A percentile compares a stretch with the other conserved stretches of the same genome.
Evolutionary conservation across 2,113 vertebrate genomes (phyloP).

Genomic region (Macquaria australasica): DNA sequence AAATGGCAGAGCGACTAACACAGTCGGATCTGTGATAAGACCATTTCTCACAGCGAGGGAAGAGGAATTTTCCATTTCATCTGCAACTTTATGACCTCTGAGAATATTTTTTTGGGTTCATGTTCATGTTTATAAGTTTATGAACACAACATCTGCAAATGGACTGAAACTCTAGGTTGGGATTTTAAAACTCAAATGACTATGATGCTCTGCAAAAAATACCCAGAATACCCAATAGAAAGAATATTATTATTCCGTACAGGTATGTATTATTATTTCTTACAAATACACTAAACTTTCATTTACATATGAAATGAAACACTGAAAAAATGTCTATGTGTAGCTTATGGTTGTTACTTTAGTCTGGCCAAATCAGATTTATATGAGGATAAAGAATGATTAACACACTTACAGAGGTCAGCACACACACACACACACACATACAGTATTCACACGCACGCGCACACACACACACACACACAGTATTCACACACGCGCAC

Average conservation of each 20-base stretch:
- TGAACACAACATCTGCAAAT: neutral
- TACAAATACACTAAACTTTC: neutral
- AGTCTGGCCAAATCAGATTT: neutral
- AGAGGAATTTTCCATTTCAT: conserved; percentile 46
- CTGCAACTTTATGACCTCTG: neutral
- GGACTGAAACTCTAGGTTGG: neutral
- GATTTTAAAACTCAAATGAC: neutral
- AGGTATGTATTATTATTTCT: neutral
- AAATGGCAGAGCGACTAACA: conserved; percentile 37
- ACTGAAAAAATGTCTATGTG: neutral
- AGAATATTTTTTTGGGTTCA: neutral
- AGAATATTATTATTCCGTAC: neutral
- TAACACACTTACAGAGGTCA: neutral
- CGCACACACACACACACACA: neutral
- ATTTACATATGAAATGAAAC: neutral
- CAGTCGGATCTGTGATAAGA: conserved; percentile 42
- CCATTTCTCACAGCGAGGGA: conserved; percentile 31
- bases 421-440: conserved; percentile 1
- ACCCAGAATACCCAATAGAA: neutral
- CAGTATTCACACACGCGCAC: neutral
- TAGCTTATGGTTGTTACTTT: neutral
- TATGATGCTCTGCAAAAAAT: neutral
- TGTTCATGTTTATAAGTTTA: neutral
- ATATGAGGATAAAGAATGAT: neutral
- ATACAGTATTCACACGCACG: too few relatives aligned